Base-by-base conservation (phyloP, 1,140 invertebrate species). In the Zaprionus ghesquierei region DNA sequence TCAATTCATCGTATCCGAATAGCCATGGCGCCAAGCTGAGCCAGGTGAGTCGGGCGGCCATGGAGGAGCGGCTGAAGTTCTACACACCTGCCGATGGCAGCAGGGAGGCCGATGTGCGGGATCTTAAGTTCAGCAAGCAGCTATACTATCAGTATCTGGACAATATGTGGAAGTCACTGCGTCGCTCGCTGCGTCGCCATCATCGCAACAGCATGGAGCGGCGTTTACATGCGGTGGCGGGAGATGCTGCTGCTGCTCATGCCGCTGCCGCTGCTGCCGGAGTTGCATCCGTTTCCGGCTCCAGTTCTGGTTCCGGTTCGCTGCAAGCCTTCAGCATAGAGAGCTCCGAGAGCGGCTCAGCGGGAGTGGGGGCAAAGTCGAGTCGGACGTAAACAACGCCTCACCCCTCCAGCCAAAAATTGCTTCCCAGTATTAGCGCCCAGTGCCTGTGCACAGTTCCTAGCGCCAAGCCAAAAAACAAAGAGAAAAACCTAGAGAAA, bases 121-220 rank as follows among this genome's bases (percentile, higher is more conserved):
- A 91, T 51, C 69, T 91, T 23, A 77, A 79, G 59, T 77, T 87
- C 46, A 84, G 63, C 73, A 91, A 87, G 65, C 71, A 77, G 55
- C 54, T 77, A 1, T 91, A 90, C 18, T 51, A 64, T 5, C 78
- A 91, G 44, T 91, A 72, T 29, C 12, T 91, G 59, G 69, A 75
- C 25, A 75, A 75, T 4, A 74, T 91, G 44, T 75, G 71, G 50
- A 74, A 74, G 27, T 70, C 76, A 0, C 51, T 91, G 29, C 64
- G 59, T 3, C 60, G 33, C 0, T 63, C 77, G 0, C 22, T 85
- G 15, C 38, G 54, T 13, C 78, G 81, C 1, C 58, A 74, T 2
- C 46, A 56, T 22, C 23, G 35, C 1, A 9, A 27, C 41, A 33
- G 66, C 51, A 33, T 12, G 56, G 23, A 60, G 49, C 38, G 12